Evolutionary conservation across 2,888 invertebrate species (phyloP).

Genomic region (Megamerina dolium): DNA sequence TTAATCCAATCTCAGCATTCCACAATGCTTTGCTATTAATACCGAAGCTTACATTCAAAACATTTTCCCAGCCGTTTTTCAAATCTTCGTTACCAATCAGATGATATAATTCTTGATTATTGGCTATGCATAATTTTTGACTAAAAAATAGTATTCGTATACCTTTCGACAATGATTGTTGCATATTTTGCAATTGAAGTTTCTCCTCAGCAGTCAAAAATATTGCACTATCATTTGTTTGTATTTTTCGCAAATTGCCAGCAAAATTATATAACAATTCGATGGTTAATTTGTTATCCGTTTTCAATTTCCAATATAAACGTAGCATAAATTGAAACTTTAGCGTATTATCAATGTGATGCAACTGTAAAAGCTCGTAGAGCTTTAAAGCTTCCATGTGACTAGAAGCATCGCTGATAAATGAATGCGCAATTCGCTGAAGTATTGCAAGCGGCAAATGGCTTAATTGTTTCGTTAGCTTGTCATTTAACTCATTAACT

Average conservation of each 20-base stretch:
- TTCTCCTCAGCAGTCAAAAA: constrained; percentile 5
- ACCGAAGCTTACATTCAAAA: neutral
- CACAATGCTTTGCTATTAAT: no score
- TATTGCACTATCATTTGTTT: constrained; percentile 3
- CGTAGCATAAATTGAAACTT: constrained; percentile 26
- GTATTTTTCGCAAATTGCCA: constrained; percentile 18
- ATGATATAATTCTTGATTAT: constrained; percentile 9
- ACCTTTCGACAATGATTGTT: constrained; percentile 24
- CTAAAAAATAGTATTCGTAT: constrained; percentile 21
- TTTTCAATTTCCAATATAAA: constrained; percentile 26
- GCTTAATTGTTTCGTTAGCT: no score
- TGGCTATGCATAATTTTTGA: constrained; percentile 25
- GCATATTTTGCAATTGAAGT: constrained; percentile 28
- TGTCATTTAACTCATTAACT: no score
- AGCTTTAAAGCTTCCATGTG: constrained; percentile 10
- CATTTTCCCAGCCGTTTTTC: neutral
- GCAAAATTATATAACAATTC: constrained; percentile 23
- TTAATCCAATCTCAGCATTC: no score
- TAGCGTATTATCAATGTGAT: constrained; percentile 10
- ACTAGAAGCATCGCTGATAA: constrained; percentile 10
- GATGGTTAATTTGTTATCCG: constrained; percentile 8
- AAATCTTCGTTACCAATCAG: neutral
- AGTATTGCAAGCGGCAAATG: neutral
- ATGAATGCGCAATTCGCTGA: neutral
- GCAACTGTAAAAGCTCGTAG: constrained; percentile 13